Evolutionary conservation across 1,140 invertebrate genomes (phyloP), one percentile per base, ranked within the genome.

Genomic region (Acromyrmex charruanus): DNA sequence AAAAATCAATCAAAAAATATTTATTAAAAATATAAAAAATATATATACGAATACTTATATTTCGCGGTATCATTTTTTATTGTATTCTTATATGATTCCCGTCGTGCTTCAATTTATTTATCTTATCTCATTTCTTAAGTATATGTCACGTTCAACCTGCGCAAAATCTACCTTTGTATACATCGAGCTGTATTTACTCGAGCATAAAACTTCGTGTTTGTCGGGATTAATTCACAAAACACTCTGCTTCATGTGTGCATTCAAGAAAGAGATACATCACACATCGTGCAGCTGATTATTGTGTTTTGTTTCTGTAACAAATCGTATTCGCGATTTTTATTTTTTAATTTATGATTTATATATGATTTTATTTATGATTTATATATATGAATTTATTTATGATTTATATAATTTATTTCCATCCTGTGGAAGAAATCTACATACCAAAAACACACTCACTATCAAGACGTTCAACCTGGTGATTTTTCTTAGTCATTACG

Each of bases 151-250:
- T 68, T 68, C 7, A 35, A 39, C n/a, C 7, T n/a, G 2, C 14
- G 14, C 35, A 25, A 3, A 69, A 69, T 39, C 2, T 51, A 31
- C 4, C 18, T 53, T 28, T 55, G 14, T 21, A 14, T 21, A 68
- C 5, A 44, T 68, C 35, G n/a, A 44, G n/a, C 5, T 1, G 9
- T 21, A 44, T 68, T 55, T 16, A 5, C 10, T 25, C 9, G 16
- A 72, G 39, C 35, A 16, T 49, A 59, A 74, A 82, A 82, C 14
- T 3, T 80, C n/a, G n/a, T 81, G 58, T 58, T 31, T 31, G 18
- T 35, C 12, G 3, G 14, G 3, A 68, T 80, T n/a, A 31, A 71
- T 82, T 82, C 53, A 55, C 25, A 21, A 35, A 72, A 72, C 10
- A 25, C 1, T 49, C 14, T 4, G 25, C 25, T 14, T 21, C 49